Conservation (phyloP, 1,140 invertebrate species). For the Dolichoris vasculosae region DNA sequence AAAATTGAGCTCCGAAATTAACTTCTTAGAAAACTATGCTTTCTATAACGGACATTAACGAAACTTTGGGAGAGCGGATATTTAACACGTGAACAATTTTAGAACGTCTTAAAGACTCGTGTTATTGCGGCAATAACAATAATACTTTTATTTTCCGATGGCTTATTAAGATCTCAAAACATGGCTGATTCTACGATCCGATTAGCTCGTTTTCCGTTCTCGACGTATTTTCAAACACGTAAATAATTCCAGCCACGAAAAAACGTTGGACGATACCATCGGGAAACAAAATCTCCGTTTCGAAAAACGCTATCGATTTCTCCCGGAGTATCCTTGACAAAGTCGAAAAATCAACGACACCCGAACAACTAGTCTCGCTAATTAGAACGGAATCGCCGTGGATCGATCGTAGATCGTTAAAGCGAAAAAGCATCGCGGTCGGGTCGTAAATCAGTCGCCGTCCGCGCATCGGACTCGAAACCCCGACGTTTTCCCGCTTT, state of each 20-base stretch:
- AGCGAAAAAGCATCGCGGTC: neutral
- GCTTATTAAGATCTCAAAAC: neutral
- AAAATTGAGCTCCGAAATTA: constrained; percentile 40
- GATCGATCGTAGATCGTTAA: neutral
- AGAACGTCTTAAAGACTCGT: neutral
- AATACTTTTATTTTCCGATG: constrained; percentile 7
- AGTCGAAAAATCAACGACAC: neutral
- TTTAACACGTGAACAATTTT: neutral
- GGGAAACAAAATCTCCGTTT: no score
- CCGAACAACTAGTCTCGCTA: neutral
- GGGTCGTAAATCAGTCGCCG: neutral
- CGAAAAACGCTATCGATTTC: no score
- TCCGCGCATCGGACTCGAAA: neutral
- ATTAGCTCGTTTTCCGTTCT: neutral
- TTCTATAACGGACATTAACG: constrained; percentile 13
- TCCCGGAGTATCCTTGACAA: no score
- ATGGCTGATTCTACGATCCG: neutral
- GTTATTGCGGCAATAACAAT: neutral
- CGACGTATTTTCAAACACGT: no score
- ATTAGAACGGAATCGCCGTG: neutral
- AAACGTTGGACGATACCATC: no score
- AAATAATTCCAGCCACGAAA: no score
- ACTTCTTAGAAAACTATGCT: constrained; percentile 33
- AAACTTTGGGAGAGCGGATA: neutral
- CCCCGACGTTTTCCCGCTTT: neutral